Conservation (phyloP, 1,140 invertebrate genomes). For the Aculops lycopersici region DNA sequence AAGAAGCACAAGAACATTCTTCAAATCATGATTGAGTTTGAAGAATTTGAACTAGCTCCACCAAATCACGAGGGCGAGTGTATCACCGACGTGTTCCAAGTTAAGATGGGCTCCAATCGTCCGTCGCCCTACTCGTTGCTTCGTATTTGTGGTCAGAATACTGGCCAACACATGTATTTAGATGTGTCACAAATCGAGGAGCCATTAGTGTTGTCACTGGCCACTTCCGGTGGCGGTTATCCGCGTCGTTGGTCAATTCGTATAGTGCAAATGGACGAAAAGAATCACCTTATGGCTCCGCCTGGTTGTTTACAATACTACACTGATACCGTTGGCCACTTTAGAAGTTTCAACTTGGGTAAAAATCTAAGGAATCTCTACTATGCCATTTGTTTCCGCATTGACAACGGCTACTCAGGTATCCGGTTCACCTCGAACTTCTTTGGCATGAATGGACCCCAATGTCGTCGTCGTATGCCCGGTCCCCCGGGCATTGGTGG, state of each 20-base stretch:
- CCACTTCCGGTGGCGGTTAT: slow-evolving; percentile 18
- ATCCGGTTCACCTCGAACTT: not conserved
- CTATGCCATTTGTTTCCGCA: not conserved
- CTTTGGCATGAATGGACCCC: not conserved
- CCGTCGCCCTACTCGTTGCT: slow-evolving; percentile 21
- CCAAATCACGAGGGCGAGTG: slow-evolving; percentile 3
- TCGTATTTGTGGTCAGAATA: slow-evolving; percentile 33
- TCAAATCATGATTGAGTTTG: not conserved
- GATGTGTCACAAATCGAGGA: slow-evolving; percentile 15
- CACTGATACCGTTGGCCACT: slow-evolving; percentile 24
- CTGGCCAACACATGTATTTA: slow-evolving; percentile 34
- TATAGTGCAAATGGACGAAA: slow-evolving; percentile 3
- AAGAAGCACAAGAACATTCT: not conserved
- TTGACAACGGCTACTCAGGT: slow-evolving; percentile 4
- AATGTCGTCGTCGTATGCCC: no score
- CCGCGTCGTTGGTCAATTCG: slow-evolving; percentile 8
- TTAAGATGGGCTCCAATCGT: slow-evolving; percentile 23
- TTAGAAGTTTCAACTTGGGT: slow-evolving; percentile 29
- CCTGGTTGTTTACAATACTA: slow-evolving; percentile 44
- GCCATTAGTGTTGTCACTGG: slow-evolving; percentile 4
- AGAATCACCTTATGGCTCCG: slow-evolving; percentile 21
- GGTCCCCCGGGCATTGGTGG: no score
- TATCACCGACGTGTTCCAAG: slow-evolving; percentile 3
- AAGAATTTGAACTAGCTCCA: slow-evolving; percentile 2
- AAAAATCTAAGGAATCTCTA: not conserved